Evolutionary conservation across 2,113 vertebrate genomes (phyloP).

Genomic region (Harpagus bidentatus): DNA sequence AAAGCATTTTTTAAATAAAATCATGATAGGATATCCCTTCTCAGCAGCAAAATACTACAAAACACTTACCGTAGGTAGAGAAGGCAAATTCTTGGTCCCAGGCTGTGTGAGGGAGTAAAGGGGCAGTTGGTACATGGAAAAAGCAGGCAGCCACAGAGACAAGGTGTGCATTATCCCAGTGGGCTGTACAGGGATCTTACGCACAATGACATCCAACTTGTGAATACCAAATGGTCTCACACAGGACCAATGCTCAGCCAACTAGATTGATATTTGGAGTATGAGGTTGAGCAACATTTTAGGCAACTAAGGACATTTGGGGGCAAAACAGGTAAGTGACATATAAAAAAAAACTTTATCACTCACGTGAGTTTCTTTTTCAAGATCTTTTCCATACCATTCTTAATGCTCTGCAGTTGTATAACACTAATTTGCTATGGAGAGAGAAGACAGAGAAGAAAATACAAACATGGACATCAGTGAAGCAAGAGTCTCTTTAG

Average conservation of each 20-base stretch:
- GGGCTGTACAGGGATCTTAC: not conserved
- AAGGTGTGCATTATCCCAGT: fast-evolving
- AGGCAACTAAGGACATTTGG: not conserved
- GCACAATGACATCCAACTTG: not conserved
- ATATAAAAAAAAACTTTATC: not conserved
- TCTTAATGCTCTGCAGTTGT: not conserved
- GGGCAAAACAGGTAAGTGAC: not conserved
- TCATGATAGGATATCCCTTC: not conserved
- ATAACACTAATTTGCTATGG: not conserved
- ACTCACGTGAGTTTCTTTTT: not conserved
- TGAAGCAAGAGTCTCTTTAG: not conserved
- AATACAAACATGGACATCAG: not conserved
- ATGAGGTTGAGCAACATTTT: not conserved
- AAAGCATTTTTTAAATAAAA: not conserved
- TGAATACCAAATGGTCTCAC: not conserved
- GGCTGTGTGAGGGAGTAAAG: not conserved
- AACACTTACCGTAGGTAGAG: not conserved
- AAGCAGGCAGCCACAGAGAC: not conserved
- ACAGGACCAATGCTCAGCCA: not conserved
- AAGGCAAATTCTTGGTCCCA: not conserved
- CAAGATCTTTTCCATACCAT: not conserved
- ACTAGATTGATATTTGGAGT: not conserved
- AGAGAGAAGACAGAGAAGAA: not conserved
- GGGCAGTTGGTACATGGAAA: not conserved
- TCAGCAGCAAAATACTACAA: not conserved